Percentiles rank a stretch among this genome's conserved stretches.
Evolutionary conservation across 1,140 invertebrate genomes (phyloP).

Genomic region (Euwallacea similis): DNA sequence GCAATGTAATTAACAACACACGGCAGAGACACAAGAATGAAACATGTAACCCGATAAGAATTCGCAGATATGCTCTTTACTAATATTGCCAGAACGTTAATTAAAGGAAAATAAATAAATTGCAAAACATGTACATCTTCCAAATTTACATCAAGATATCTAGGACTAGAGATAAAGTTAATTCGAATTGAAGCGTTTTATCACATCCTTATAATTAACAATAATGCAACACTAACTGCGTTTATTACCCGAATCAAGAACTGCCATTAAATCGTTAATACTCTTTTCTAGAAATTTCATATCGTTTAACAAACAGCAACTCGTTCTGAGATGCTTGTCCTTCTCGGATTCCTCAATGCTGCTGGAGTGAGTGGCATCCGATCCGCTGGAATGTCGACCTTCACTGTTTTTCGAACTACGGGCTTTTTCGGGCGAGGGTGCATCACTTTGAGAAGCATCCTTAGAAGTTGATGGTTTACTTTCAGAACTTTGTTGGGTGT

Average conservation of each 20-base stretch:
- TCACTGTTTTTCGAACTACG: not conserved
- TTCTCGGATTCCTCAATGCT: not conserved
- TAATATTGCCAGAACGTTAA: too few relatives aligned
- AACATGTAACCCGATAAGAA: too few relatives aligned
- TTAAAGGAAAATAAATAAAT: too few relatives aligned
- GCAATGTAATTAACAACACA: too few relatives aligned
- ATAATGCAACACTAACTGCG: not conserved
- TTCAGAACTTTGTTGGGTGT: not conserved
- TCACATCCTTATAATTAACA: not conserved
- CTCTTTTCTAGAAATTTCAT: constrained; percentile 4
- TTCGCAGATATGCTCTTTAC: too few relatives aligned
- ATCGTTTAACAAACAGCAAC: not conserved
- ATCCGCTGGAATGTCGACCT: not conserved
- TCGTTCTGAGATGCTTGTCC: not conserved
- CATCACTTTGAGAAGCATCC: not conserved
- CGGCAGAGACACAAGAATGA: too few relatives aligned
- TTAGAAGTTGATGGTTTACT: constrained; percentile 4
- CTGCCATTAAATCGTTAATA: not conserved
- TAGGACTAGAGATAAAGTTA: not conserved
- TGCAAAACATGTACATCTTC: too few relatives aligned
- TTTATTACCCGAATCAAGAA: not conserved
- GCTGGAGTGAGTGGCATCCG: not conserved
- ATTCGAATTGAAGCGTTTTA: constrained; percentile 4
- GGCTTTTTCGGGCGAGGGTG: not conserved
- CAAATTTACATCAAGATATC: too few relatives aligned